These are phyloP conservation scores for Hemitrygon akajei DNA, from an alignment of 2,797 vertebrate species.

Conservation along the genomic window DNA sequence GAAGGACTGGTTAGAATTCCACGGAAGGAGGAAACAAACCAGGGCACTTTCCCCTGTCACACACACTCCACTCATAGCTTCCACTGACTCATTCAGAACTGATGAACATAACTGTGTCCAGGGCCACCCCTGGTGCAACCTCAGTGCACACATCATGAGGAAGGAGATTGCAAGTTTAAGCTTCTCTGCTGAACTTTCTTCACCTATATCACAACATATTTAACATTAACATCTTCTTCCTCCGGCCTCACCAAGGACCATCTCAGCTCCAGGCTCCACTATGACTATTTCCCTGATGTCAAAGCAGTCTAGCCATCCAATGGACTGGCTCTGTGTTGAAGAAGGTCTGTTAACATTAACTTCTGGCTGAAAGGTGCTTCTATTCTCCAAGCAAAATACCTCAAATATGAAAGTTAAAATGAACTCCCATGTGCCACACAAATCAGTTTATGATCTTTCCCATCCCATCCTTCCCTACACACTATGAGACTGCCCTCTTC, in stretches of 20 bases:
- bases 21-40: not conserved
- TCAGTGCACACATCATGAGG: not conserved
- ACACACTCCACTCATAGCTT: not conserved
- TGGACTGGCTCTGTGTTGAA: not conserved
- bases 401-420: not conserved
- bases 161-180: not conserved
- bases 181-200: not conserved
- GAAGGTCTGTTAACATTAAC: not conserved
- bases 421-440: no score
- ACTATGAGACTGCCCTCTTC: not conserved
- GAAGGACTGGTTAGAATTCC: not conserved
- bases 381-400: not conserved
- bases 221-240: not conserved
- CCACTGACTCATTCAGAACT: not conserved
- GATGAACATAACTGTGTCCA: not conserved
- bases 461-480: not conserved
- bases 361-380: not conserved
- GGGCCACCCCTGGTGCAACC: not conserved
- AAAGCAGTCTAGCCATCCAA: not conserved
- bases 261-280: not conserved
- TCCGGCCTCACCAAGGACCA: not conserved
- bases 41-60: not conserved
- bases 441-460: not conserved
- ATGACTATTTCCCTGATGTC: not conserved
- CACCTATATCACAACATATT: not conserved